A percentile compares a stretch with the other conserved stretches of the same genome.
phyloP scores from a whole-genome alignment of 2,797 vertebrate species.

The Gouania willdenowi region DNA sequence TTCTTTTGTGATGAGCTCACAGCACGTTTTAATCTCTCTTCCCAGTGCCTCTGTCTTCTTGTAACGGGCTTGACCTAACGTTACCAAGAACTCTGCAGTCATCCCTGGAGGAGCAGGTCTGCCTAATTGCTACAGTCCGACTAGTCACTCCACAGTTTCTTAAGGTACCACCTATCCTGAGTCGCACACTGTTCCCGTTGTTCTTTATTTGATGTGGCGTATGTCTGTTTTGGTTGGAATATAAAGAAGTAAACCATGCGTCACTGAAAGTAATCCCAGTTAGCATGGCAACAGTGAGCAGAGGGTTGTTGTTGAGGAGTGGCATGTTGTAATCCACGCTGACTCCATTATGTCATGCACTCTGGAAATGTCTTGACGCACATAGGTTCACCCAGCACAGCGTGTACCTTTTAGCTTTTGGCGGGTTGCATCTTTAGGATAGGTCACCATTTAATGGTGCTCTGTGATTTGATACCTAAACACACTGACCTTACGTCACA shows the following conservation, averaged over 20 bases:
- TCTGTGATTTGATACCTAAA: slow-evolving; percentile 6
- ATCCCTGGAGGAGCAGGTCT: slow-evolving; percentile 84
- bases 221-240: background rate
- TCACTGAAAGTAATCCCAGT: background rate
- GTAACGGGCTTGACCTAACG: slow-evolving; percentile 80
- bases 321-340: background rate
- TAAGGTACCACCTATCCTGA: slow-evolving; percentile 72
- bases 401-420: slow-evolving; percentile 9
- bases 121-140: slow-evolving; percentile 87
- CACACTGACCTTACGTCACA: background rate
- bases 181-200: background rate
- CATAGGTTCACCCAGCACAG: background rate
- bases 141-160: slow-evolving; percentile 82
- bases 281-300: background rate
- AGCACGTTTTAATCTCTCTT: background rate
- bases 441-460: slow-evolving; percentile 6
- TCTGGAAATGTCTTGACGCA: background rate
- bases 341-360: background rate
- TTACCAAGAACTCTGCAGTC: slow-evolving; percentile 80
- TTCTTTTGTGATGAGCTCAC: background rate
- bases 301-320: background rate
- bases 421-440: slow-evolving; percentile 19
- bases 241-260: background rate
- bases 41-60: slow-evolving; percentile 84
- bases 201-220: background rate